These are phyloP conservation scores for Zapus hudsonius DNA, from an alignment of 2,113 vertebrate genomes.

Conservation along the genomic window DNA sequence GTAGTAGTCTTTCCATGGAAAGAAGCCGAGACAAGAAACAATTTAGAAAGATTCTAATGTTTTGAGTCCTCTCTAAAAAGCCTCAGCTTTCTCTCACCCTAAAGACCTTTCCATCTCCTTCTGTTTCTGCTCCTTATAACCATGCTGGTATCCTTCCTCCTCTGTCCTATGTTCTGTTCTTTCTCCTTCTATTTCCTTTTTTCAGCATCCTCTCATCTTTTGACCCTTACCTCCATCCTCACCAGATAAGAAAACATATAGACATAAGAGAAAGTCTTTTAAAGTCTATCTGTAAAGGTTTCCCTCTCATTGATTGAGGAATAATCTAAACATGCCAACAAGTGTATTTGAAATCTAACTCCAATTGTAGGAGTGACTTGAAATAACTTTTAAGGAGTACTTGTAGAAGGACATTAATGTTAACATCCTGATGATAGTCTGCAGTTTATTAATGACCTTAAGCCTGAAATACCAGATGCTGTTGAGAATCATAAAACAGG, in stretches of 20 bases:
- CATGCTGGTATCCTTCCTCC: neutral
- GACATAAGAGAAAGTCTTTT: conserved; percentile 3
- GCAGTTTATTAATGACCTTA: conserved; percentile 17
- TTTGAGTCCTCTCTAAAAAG: neutral
- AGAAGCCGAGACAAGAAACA: conserved; percentile 36
- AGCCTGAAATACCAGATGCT: conserved; percentile 35
- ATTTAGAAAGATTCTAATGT: conserved; percentile 15
- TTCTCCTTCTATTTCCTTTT: neutral
- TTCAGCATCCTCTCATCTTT: neutral
- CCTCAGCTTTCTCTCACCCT: neutral
- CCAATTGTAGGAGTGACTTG: neutral
- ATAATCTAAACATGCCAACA: conserved; percentile 15
- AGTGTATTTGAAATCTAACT: neutral
- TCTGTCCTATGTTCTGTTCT: neutral
- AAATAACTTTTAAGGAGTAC: conserved; percentile 36
- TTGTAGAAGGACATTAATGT: neutral
- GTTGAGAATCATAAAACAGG: conserved; percentile 43
- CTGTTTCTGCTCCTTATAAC: neutral
- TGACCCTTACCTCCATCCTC: neutral
- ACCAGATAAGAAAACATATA: neutral
- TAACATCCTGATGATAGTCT: neutral
- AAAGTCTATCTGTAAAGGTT: neutral
- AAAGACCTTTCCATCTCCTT: neutral
- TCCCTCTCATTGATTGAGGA: neutral
- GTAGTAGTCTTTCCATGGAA: neutral